Base-by-base conservation (phyloP, 2,113 vertebrate species). In the Triplophysa dalaica region DNA sequence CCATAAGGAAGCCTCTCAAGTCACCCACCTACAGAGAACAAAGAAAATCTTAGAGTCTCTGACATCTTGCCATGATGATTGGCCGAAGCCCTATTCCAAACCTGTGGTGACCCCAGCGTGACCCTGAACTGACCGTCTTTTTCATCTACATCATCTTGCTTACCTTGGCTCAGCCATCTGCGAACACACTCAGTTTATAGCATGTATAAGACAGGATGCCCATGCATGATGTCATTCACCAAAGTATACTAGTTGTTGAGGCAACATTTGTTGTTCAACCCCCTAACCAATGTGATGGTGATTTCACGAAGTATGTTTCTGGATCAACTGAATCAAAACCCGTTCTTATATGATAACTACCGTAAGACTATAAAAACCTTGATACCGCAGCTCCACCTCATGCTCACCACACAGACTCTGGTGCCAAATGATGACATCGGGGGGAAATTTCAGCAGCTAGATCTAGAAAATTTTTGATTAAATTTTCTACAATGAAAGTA, bases 11-110 rank as follows among this genome's bases (percentile, higher is more conserved):
- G 22, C 60, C 78, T 67, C 66, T 70, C 33, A 78, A 78, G 43
- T 52, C 13, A 22, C n/a, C 58, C 62, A 72, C 66, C 17, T 2
- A 16, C 43, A 63, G 61, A 41, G 70, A 74, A 74, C 56, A 74
- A 74, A 74, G 56, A 50, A 17, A 16, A 58, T 58, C n/a, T 4
- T 52, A 52, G 38, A 62, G 52, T 45, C n/a, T 68, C 21, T 45
- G 45, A 74, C 77, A 64, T 78, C 75, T 14, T 41, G 58, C 69
- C 66, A 69, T 78, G 70, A 45, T 50, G n/a, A 22, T 64, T 77
- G 45, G 62, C n/a, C 69, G 38, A 41, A 66, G 21, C 17, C 38
- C 13, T 33, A 17, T 26, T 12, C 50, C 38, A 17, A 38, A 43
- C 17, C 50, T 33, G 56, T 5, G n/a, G n/a, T 29, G 50, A 52